Percentiles rank a stretch among this genome's conserved stretches.
phyloP scores from a whole-genome alignment of 2,888 invertebrate genomes.

The Nomada lathburiana region DNA sequence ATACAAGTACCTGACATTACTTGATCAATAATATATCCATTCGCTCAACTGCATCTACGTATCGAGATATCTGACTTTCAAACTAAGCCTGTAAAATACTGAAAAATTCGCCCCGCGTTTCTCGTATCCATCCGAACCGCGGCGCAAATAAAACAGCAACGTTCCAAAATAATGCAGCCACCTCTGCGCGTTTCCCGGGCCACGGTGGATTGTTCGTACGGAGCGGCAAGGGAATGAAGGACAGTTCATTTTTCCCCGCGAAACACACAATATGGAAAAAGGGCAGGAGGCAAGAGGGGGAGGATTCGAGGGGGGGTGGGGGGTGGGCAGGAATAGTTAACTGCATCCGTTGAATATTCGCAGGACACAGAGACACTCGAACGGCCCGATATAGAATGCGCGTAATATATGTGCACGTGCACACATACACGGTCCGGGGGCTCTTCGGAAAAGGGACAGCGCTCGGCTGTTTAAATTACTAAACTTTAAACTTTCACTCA shows the following conservation, averaged over 20 bases:
- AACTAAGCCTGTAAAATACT: no score
- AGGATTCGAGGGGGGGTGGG: not conserved
- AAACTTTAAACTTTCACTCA: constrained; percentile 81
- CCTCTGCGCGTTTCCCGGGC: not conserved
- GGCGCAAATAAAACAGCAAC: no score
- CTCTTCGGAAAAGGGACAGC: constrained; percentile 73
- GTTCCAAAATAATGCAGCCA: constrained; percentile 24
- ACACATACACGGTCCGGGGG: constrained; percentile 36
- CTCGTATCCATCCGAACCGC: no score
- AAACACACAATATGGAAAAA: constrained; percentile 49
- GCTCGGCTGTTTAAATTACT: constrained; percentile 79
- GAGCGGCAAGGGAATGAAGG: constrained; percentile 28
- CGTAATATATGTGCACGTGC: constrained; percentile 7
- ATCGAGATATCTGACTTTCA: no score
- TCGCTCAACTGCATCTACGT: no score
- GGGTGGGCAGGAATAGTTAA: constrained; percentile 45
- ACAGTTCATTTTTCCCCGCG: constrained; percentile 41
- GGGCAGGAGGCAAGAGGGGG: not conserved
- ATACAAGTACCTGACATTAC: no score
- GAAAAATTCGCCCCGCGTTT: no score
- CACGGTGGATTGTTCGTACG: not conserved
- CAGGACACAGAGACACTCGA: constrained; percentile 40
- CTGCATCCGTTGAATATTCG: constrained; percentile 70
- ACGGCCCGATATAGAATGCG: constrained; percentile 32
- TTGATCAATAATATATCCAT: no score